A percentile compares a stretch with the other conserved stretches of the same genome.
Evolutionary conservation across 2,797 vertebrate species (phyloP).

Genomic region (Pachyuromys duprasi): DNA sequence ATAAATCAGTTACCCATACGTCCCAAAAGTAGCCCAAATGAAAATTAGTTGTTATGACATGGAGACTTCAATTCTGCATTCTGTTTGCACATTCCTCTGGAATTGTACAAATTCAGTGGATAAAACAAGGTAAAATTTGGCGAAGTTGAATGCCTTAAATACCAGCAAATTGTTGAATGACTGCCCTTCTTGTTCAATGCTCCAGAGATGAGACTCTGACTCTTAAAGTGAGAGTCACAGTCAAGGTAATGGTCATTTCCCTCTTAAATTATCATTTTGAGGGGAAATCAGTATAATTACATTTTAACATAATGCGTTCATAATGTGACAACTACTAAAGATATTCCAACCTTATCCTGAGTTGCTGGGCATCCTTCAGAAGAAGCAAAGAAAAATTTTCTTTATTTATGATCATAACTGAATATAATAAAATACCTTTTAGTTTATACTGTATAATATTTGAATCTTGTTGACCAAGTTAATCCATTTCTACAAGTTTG

Average conservation of each 20-base stretch:
- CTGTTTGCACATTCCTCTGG: neutral
- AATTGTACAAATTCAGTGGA: neutral
- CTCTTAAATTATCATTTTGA: neutral
- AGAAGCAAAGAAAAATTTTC: constrained; percentile 9
- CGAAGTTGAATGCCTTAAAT: constrained; percentile 30
- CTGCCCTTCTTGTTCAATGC: constrained; percentile 27
- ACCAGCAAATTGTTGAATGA: constrained; percentile 15
- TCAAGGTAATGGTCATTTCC: neutral
- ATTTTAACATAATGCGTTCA: neutral
- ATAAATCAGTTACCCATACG: constrained; percentile 59
- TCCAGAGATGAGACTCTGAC: neutral
- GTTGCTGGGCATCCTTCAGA: constrained; percentile 10
- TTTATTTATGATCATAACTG: neutral
- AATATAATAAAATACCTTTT: neutral
- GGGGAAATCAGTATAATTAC: neutral
- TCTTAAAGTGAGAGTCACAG: neutral
- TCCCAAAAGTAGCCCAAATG: constrained; percentile 50
- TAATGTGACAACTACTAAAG: constrained; percentile 7
- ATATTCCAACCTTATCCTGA: neutral
- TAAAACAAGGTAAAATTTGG: constrained; percentile 19
- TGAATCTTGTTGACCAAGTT: neutral
- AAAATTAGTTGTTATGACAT: constrained; percentile 50
- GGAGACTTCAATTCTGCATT: constrained; percentile 51
- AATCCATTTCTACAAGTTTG: neutral
- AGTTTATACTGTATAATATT: neutral